Evolutionary conservation across 2,888 invertebrate species (phyloP), one percentile per base, ranked within the genome.

Genomic region (Muschampia plurimacula): DNA sequence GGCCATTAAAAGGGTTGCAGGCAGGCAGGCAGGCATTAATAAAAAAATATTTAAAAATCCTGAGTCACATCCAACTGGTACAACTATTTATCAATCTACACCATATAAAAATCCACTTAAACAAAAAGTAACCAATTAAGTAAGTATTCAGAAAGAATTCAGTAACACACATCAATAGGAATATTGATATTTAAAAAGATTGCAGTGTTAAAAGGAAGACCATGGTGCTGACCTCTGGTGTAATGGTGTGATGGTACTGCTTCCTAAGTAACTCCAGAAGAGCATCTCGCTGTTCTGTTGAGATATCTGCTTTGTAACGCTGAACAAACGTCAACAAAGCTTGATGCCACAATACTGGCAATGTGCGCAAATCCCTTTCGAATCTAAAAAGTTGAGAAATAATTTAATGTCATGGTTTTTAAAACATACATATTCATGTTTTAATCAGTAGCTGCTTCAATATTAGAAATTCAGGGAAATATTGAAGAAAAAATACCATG

Each of bases 301-400:
- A 98, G 77, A 99, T 96, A 87, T 99, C 99, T 74, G 97, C 96
- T 91, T 99, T 99, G 90, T 99, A 99, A 66, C 98, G 96, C 90
- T 99, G 99, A 0, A 97, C 97, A 94, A 99, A 99, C 6, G 98
- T 97, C 70, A 99, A 92, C 55, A 99, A 94, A 59, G 98, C 96
- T 89, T 99, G 99, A 90, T 99, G 99, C 99, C 99, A 99, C 74
- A 99, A 89, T 5, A 99, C 99, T 1, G 99, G 99, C 84, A 99
- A 94, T 79, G 96, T 96, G 72, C 99, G 96, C 67, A 94, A 92
- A 84, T 99, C 99, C 77, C 95, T 95, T 86, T 97, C 96, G 89
- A 99, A 99, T 84, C 98, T 98, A 83, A 68, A 68, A 59, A 6
- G 15, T 57, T 28, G 4, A 57, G 10, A 28, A 8, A 12, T 10